Evolutionary conservation across 2,888 invertebrate genomes (phyloP).

Genomic region (Acanthosepion lycidas): DNA sequence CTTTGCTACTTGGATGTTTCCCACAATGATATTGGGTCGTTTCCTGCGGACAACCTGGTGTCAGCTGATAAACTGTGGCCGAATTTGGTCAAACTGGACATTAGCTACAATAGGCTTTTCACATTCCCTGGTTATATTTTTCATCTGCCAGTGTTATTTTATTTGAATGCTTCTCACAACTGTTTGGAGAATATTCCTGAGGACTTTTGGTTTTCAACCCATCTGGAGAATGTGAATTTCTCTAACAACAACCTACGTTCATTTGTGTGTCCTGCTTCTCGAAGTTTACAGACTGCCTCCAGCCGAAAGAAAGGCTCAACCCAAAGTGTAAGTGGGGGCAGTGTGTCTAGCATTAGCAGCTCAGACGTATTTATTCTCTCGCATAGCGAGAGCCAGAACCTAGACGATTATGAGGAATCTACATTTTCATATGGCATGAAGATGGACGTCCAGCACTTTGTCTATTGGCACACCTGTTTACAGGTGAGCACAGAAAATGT

Average conservation of each 20-base stretch:
- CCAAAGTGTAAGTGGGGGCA: neutral
- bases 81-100: slow-evolving; percentile 34
- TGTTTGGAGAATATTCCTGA: slow-evolving; percentile 87
- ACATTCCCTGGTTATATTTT: slow-evolving; percentile 88
- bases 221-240: slow-evolving; percentile 47
- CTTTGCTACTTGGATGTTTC: slow-evolving; percentile 88
- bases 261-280: slow-evolving; percentile 40
- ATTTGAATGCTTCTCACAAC: slow-evolving; percentile 86
- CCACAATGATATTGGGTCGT: slow-evolving; percentile 87
- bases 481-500: slow-evolving; percentile 23
- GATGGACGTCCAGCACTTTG: slow-evolving; percentile 35
- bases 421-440: slow-evolving; percentile 16
- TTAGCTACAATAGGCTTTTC: slow-evolving; percentile 84
- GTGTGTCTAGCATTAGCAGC: neutral
- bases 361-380: neutral
- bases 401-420: neutral
- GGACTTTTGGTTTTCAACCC: slow-evolving; percentile 48
- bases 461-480: slow-evolving; percentile 39
- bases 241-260: slow-evolving; percentile 39
- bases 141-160: slow-evolving; percentile 83
- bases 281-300: neutral
- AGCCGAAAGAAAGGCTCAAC: slow-evolving; percentile 6
- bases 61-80: slow-evolving; percentile 54
- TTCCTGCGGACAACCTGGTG: slow-evolving; percentile 76
- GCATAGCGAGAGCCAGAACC: neutral